Conservation (phyloP, 2,888 invertebrate species). For the Strigamia crassipes region DNA sequence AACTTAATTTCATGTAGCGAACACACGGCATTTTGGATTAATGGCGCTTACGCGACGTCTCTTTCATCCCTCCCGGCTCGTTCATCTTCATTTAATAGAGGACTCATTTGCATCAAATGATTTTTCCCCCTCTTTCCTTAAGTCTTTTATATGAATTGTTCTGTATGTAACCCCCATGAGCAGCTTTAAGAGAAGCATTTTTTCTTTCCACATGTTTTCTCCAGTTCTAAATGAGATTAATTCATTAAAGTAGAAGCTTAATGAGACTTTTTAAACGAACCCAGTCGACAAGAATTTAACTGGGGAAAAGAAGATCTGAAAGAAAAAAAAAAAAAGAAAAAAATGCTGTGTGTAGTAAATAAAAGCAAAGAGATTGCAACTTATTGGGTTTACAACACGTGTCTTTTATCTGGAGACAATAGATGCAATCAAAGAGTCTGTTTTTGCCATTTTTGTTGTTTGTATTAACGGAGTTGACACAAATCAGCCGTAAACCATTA, state of each 20-base stretch:
- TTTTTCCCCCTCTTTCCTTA: not conserved
- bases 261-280: not conserved
- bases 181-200: slow-evolving; percentile 6
- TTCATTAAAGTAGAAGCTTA: slow-evolving; percentile 21
- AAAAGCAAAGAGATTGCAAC: too few relatives aligned
- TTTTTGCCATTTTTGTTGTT: too few relatives aligned
- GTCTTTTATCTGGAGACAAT: too few relatives aligned
- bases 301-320: not conserved
- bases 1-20: too few relatives aligned
- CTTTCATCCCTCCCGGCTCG: not conserved
- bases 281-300: not conserved
- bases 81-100: not conserved
- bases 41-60: too few relatives aligned
- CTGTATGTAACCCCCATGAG: not conserved
- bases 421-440: too few relatives aligned
- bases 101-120: not conserved
- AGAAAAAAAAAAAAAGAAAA: too few relatives aligned
- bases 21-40: too few relatives aligned
- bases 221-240: slow-evolving; percentile 6
- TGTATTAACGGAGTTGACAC: too few relatives aligned
- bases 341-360: too few relatives aligned
- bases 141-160: slow-evolving; percentile 12
- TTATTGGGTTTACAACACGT: too few relatives aligned
- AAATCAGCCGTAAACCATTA: too few relatives aligned
- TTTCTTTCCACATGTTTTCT: slow-evolving; percentile 8